phyloP scores from a whole-genome alignment of 2,888 invertebrate genomes.

The Dascillus cervinus region DNA sequence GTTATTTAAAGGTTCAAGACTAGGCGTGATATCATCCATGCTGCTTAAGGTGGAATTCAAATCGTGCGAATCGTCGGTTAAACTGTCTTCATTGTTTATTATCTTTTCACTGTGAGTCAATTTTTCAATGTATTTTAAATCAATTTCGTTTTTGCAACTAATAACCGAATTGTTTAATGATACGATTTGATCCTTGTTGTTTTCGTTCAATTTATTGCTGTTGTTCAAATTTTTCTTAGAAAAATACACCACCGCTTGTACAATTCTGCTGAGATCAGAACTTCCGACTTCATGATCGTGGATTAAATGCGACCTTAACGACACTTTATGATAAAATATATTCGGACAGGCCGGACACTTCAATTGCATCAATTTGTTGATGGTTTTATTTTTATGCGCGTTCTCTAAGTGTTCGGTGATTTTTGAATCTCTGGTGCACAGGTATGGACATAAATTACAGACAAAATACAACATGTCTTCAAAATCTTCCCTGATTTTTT shows the following conservation, averaged over 20 bases:
- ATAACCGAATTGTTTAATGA: slow-evolving; percentile 5
- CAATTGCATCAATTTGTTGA: slow-evolving; percentile 48
- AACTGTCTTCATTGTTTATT: slow-evolving; percentile 10
- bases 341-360: slow-evolving; percentile 62
- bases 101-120: slow-evolving; percentile 13
- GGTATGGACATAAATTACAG: slow-evolving; percentile 38
- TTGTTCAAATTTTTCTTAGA: slow-evolving; percentile 25
- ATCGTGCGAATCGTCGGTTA: slow-evolving; percentile 3
- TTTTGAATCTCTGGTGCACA: slow-evolving; percentile 36
- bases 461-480: slow-evolving; percentile 37
- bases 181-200: slow-evolving; percentile 6
- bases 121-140: slow-evolving; percentile 16
- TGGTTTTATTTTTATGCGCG: slow-evolving; percentile 46
- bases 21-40: not conserved
- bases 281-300: slow-evolving; percentile 61
- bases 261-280: slow-evolving; percentile 52
- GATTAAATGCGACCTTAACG: slow-evolving; percentile 55
- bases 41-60: not conserved
- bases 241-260: slow-evolving; percentile 46
- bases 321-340: slow-evolving; percentile 55
- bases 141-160: slow-evolving; percentile 21
- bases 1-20: too few relatives aligned
- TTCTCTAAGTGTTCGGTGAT: slow-evolving; percentile 36
- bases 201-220: slow-evolving; percentile 6
- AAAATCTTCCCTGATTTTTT: slow-evolving; percentile 21